Evolutionary conservation across 2,113 vertebrate genomes (phyloP).

Genomic region (Apodemus sylvaticus): DNA sequence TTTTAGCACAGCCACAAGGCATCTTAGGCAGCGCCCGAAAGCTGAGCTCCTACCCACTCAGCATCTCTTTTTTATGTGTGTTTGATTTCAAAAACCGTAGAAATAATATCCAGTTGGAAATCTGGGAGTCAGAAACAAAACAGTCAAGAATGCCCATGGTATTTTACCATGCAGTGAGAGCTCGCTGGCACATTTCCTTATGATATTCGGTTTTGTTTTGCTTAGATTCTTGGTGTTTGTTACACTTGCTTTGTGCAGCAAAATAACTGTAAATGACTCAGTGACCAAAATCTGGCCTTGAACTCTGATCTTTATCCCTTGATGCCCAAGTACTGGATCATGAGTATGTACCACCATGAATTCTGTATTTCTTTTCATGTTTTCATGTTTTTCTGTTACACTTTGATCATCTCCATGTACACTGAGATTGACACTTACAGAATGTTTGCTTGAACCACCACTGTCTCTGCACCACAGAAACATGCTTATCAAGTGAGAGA

Average conservation of each 20-base stretch:
- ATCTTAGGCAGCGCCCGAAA: not conserved
- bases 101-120: not conserved
- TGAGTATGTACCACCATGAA: not conserved
- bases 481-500: not conserved
- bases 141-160: not conserved
- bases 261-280: not conserved
- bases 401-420: not conserved
- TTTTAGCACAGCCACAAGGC: not conserved
- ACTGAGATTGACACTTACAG: not conserved
- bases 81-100: not conserved
- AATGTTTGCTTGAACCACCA: not conserved
- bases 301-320: not conserved
- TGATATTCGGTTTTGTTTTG: not conserved
- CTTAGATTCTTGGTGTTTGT: not conserved
- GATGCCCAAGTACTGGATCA: not conserved
- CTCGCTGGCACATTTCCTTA: not conserved
- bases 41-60: not conserved
- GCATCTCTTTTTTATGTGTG: not conserved
- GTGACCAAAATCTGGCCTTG: not conserved
- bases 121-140: not conserved
- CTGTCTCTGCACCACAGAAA: no score
- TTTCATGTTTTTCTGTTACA: not conserved
- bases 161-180: not conserved
- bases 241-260: not conserved
- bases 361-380: not conserved